Conservation (phyloP, 2,113 vertebrate genomes). For the Nesogale talazaci region DNA sequence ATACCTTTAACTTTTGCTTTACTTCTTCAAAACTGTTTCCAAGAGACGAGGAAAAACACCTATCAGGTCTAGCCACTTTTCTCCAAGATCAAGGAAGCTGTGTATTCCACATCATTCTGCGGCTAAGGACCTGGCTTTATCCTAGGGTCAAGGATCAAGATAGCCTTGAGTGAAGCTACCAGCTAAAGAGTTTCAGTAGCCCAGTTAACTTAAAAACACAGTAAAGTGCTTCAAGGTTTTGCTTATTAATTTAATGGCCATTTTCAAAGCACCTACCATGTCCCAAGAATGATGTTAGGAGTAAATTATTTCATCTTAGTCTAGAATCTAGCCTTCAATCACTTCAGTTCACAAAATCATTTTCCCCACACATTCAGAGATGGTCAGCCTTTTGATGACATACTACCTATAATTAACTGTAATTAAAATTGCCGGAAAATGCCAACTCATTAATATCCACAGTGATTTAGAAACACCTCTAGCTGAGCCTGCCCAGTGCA, state of each 20-base stretch:
- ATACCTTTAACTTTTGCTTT: conserved; percentile 22
- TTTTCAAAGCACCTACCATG: conserved; percentile 44
- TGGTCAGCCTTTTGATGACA: conserved; percentile 43
- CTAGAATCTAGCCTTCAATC: background rate
- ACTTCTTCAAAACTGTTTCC: conserved; percentile 33
- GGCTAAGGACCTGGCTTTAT: background rate
- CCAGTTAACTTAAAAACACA: background rate
- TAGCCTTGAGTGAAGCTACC: background rate
- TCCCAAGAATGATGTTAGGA: background rate
- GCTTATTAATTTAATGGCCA: conserved; percentile 6
- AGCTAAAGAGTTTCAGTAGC: background rate
- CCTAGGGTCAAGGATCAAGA: background rate
- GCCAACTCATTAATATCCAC: conserved; percentile 52
- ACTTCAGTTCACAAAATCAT: conserved; percentile 32
- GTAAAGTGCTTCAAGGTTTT: background rate
- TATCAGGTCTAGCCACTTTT: background rate
- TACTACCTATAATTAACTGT: conserved; percentile 41
- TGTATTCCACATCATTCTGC: background rate
- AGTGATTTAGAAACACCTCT: conserved; percentile 54
- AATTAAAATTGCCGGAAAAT: conserved; percentile 65
- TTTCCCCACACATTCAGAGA: conserved; percentile 34
- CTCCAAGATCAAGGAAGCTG: background rate
- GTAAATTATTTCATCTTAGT: conserved; percentile 15
- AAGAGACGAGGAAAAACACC: background rate
- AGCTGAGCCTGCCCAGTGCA: background rate